Evolutionary conservation across 2,797 vertebrate genomes (phyloP), one percentile per base, ranked within the genome.

Genomic region (Phataginus tricuspis): DNA sequence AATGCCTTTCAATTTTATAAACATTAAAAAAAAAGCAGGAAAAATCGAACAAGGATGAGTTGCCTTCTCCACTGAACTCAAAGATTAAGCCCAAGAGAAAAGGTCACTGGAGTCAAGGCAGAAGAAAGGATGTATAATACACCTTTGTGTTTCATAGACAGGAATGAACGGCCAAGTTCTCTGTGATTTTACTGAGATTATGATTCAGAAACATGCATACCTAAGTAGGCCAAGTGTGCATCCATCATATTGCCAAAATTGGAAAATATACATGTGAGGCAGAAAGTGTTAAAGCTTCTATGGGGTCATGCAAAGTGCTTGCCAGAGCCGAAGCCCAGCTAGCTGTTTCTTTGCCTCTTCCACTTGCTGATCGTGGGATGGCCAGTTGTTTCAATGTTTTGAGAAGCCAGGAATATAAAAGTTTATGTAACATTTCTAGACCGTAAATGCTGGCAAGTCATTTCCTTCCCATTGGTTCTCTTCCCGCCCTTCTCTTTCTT

Each of bases 1-100:
- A 11, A 57, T 86, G 5, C 63, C 77, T 95, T 82, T 71, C 42
- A 93, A 79, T 91, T 88, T 90, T 37, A 66, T 55, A 42, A 92
- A 51, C 6, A 72, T 27, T 39, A 63, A 87, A 19, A 9, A 51
- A 7, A 29, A 49, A 63, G 14, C 12, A 49, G 31, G 16, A 63
- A 68, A 45, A 45, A 45, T 59, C 16, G 69, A 61, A 13, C 1
- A 77, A 90, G 21, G 4, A 39, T 61, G 13, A 49, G 12, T 49
- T 88, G 16, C 4, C 1, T 63, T 88, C 25, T 45, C 61, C 71
- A 23, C 31, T 77, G 29, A 94, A 63, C 29, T 49, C 18, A 71
- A 42, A 84, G 13, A 80, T 79, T 12, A 83, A 83, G 1, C 25
- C 18, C 45, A 86, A 94, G n/a, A 82, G 15, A 23, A 68, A 45